A percentile compares a stretch with the other conserved stretches of the same genome.
Conservation (phyloP, 2,113 vertebrate genomes). For the Choloepus hoffmanni region DNA sequence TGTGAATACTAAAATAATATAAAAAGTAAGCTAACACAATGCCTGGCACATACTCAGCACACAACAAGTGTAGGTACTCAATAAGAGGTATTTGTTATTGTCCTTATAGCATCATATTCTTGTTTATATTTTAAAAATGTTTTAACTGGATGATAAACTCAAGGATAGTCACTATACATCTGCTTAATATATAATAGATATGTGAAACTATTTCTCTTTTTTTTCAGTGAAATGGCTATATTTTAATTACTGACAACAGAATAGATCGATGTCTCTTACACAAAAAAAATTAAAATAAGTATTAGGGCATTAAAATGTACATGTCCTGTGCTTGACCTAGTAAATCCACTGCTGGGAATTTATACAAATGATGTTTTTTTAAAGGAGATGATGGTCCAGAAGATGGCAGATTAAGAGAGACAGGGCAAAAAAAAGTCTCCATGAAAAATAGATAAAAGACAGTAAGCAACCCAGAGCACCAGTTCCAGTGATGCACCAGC, state of each 20-base stretch:
- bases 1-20: background rate
- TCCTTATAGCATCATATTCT: background rate
- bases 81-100: background rate
- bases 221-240: conserved; percentile 31
- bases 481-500: no score
- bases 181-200: background rate
- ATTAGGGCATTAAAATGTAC: conserved; percentile 42
- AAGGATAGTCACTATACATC: background rate
- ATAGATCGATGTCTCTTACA: conserved; percentile 31
- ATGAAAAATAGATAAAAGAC: no score
- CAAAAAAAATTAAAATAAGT: conserved; percentile 39
- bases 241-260: conserved; percentile 67
- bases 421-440: no score
- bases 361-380: background rate
- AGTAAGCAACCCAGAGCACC: no score
- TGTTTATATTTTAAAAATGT: background rate
- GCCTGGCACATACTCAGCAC: background rate
- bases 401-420: no score
- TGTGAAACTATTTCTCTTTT: no score
- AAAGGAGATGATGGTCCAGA: no score
- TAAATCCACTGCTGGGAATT: conserved; percentile 22
- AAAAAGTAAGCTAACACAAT: background rate
- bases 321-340: background rate
- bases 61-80: no score
- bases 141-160: no score